Conservation (phyloP, 1,140 invertebrate genomes). For the Temnothorax longispinosus region DNA sequence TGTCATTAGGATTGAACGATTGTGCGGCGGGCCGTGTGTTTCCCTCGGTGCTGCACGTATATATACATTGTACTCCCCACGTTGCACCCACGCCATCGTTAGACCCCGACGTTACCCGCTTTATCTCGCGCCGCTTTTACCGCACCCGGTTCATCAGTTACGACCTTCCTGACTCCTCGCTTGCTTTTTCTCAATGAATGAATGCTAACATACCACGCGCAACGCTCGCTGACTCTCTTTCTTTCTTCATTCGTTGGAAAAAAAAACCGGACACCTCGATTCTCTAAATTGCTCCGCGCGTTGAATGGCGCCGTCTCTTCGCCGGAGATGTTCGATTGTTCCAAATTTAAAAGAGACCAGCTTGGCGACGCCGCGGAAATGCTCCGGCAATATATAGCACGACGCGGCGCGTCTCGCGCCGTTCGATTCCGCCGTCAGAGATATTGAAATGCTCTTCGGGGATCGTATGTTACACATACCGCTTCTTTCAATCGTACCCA, state of each 20-base stretch:
- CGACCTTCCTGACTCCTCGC: not conserved
- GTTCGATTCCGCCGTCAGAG: conserved; percentile 30
- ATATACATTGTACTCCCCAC: not conserved
- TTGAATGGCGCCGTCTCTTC: not conserved
- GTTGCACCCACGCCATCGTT: conserved; percentile 26
- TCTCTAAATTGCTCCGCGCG: conserved; percentile 24
- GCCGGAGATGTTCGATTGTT: conserved; percentile 19
- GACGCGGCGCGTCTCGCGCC: conserved; percentile 27
- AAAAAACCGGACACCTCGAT: conserved; percentile 14
- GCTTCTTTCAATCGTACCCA: conserved; percentile 30
- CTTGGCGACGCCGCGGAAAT: not conserved
- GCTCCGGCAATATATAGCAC: conserved; percentile 20
- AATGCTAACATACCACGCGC: not conserved
- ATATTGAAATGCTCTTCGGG: conserved; percentile 50
- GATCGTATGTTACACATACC: conserved; percentile 8
- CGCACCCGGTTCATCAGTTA: conserved; percentile 49
- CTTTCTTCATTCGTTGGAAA: not conserved
- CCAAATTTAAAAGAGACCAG: conserved; percentile 27
- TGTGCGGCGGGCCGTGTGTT: conserved; percentile 9
- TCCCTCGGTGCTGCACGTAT: not conserved
- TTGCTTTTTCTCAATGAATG: conserved; percentile 23
- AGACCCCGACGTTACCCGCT: conserved; percentile 27
- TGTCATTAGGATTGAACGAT: conserved; percentile 40
- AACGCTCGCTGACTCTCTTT: conserved; percentile 1
- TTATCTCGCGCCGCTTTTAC: conserved; percentile 46